phyloP scores from a whole-genome alignment of 2,113 vertebrate genomes.

The Fulmarus glacialis region DNA sequence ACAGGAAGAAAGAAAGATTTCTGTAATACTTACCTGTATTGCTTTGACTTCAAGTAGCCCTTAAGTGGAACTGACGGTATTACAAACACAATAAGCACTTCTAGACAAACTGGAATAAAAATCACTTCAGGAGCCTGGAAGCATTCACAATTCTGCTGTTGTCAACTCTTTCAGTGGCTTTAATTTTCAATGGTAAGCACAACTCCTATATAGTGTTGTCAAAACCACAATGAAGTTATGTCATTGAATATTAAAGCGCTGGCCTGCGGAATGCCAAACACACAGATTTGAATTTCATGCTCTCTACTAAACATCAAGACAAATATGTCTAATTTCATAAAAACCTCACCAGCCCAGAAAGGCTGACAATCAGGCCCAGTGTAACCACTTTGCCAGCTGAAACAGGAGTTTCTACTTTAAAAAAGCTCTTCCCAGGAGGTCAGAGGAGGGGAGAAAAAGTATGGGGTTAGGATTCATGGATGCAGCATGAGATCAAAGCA shows the following conservation, averaged over 20 bases:
- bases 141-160: conserved; percentile 83
- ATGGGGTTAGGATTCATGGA: background rate
- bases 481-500: background rate
- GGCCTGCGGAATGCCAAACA: conserved; percentile 77
- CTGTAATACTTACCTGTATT: conserved; percentile 72
- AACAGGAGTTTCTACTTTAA: conserved; percentile 18
- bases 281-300: conserved; percentile 83
- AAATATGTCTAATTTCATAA: conserved; percentile 86
- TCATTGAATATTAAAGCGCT: conserved; percentile 84
- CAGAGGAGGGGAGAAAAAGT: background rate
- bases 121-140: conserved; percentile 79
- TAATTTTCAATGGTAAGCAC: conserved; percentile 87
- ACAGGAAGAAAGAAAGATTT: conserved; percentile 52
- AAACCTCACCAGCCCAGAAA: conserved; percentile 70
- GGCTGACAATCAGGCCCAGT: conserved; percentile 67
- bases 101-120: conserved; percentile 84
- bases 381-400: conserved; percentile 19
- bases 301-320: conserved; percentile 83
- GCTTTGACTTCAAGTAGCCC: conserved; percentile 73
- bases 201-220: conserved; percentile 82
- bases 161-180: conserved; percentile 83
- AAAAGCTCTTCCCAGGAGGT: background rate
- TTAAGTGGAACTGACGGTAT: conserved; percentile 84
- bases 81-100: conserved; percentile 87
- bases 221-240: conserved; percentile 85